A percentile compares a stretch with the other conserved stretches of the same genome.
phyloP scores from a whole-genome alignment of 1,140 invertebrate genomes.

The Tetraneura akinire region DNA sequence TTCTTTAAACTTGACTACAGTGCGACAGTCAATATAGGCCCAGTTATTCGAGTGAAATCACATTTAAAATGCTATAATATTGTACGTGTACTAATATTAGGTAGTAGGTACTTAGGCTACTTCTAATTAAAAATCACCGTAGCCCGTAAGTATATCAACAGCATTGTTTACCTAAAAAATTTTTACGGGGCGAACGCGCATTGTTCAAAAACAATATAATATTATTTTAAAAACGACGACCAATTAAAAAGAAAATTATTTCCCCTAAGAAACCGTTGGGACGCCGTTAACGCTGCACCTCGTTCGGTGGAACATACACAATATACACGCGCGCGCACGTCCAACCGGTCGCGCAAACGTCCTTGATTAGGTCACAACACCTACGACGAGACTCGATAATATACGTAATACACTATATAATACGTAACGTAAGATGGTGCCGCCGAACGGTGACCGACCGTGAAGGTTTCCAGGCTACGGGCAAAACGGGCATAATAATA shows the following conservation, averaged over 20 bases:
- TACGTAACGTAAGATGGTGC: slow-evolving; percentile 28
- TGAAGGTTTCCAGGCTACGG: slow-evolving; percentile 42
- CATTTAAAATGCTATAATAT: no score
- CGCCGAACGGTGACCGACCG: slow-evolving; percentile 7
- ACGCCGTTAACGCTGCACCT: neutral
- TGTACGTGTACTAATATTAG: no score
- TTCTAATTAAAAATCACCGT: no score
- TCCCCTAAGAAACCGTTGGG: neutral
- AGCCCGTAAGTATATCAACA: no score
- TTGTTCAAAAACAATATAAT: no score
- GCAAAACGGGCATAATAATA: neutral
- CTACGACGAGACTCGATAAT: neutral
- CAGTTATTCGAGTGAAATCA: no score
- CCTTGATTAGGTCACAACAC: slow-evolving; percentile 51
- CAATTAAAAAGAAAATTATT: neutral
- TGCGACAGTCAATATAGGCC: no score
- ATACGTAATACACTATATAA: no score
- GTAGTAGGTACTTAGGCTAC: no score
- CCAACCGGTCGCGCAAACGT: slow-evolving; percentile 21
- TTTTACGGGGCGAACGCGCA: no score
- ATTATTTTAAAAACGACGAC: no score
- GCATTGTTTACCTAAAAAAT: no score
- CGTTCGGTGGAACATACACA: neutral
- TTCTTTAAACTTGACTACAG: neutral
- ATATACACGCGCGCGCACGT: neutral